A percentile compares a stretch with the other conserved stretches of the same genome.
phyloP scores from a whole-genome alignment of 2,797 vertebrate species.

The Antrozous pallidus region DNA sequence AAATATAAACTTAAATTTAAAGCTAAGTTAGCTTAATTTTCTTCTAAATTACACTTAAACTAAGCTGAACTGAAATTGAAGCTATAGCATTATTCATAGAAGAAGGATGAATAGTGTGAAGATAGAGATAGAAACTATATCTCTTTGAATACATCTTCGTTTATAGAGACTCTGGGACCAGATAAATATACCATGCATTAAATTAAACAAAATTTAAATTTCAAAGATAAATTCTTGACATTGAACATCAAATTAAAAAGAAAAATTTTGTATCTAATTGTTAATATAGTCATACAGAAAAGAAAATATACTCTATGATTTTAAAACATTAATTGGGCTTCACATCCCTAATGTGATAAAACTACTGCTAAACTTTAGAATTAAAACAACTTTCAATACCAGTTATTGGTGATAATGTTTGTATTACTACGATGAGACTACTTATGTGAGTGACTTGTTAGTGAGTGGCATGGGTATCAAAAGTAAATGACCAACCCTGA shows the following conservation, averaged over 20 bases:
- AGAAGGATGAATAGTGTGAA: neutral
- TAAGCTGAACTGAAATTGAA: neutral
- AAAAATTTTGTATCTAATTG: neutral
- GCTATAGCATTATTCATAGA: neutral
- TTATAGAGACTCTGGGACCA: neutral
- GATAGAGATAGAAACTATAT: neutral
- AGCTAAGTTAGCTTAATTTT: neutral
- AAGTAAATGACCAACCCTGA: neutral
- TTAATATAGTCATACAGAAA: neutral
- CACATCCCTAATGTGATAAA: neutral
- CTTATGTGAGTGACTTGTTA: neutral
- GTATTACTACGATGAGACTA: neutral
- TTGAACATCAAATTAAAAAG: neutral
- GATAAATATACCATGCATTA: neutral
- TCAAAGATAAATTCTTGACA: neutral
- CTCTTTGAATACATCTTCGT: neutral
- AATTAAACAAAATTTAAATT: neutral
- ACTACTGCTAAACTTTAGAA: neutral
- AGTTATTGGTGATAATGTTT: neutral
- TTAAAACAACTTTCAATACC: neutral
- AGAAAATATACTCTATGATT: neutral
- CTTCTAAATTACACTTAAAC: neutral
- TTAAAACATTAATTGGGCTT: neutral
- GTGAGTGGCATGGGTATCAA: neutral
- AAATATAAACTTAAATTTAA: neutral